Evolutionary conservation across 2,888 invertebrate genomes (phyloP), one percentile per base, ranked within the genome.

Genomic region (Cerastoderma edule): DNA sequence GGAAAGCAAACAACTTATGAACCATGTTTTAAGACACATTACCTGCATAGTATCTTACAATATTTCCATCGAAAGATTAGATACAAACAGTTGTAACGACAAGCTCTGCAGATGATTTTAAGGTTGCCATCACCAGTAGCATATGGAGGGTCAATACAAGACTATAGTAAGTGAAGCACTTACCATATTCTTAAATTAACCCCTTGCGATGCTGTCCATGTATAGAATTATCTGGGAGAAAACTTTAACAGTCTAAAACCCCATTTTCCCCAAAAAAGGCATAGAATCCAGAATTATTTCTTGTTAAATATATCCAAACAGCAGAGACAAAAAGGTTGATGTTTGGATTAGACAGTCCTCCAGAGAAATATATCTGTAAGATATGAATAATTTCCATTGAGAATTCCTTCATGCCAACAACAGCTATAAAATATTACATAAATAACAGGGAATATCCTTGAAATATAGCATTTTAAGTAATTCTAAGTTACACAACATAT

Each of bases 381-480:
- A 60, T 60, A 60, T 60, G 60, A 60, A 60, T 60, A 60, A 60
- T 60, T 60, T 60, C 60, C 60, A 60, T 39, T 35, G 60, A 60
- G 60, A 60, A 60, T 60, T 60, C 39, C 39, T 39, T 39, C 39
- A 60, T 60, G 60, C 60, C 60, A 60, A 60, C 60, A 60, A 24
- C 60, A 60, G 60, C 60, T 60, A 60, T 60, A 60, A 60, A 60
- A 60, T 60, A 60, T 60, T 60, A 60, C 60, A 60, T 60, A 60
- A 60, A 60, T 60, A 60, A 60, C 39, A 60, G 10, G 33, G 39
- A 39, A 60, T 60, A 60, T 60, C 39, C 60, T 60, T 60, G 60
- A 60, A 60, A 60, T 60, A 60, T 60, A 60, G 60, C 60, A 39
- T 60, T 60, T 60, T 60, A 60, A 60, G 60, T 60, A 39, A 60